Evolutionary conservation across 2,888 invertebrate genomes (phyloP).

Genomic region (Epinotia ramella): DNA sequence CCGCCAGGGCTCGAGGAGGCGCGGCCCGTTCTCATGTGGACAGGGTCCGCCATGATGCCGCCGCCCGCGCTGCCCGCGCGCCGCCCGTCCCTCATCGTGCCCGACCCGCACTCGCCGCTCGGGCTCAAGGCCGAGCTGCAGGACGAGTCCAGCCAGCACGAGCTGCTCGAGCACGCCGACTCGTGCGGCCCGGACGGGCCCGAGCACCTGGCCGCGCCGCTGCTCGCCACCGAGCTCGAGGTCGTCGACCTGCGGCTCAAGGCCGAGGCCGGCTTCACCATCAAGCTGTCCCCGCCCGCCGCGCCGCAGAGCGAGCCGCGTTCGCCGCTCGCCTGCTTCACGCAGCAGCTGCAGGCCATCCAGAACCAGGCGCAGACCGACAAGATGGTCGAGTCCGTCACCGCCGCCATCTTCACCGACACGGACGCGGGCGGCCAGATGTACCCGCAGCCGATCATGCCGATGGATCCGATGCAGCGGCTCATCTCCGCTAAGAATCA

Average conservation of each 20-base stretch:
- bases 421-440: slow-evolving; percentile 69
- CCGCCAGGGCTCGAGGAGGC: slow-evolving; percentile 67
- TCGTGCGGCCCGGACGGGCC: slow-evolving; percentile 64
- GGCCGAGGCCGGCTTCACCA: slow-evolving; percentile 80
- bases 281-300: slow-evolving; percentile 83
- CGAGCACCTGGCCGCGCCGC: slow-evolving; percentile 60
- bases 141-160: slow-evolving; percentile 89
- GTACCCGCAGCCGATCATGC: slow-evolving; percentile 59
- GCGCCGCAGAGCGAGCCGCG: slow-evolving; percentile 70
- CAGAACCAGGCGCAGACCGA: slow-evolving; percentile 82
- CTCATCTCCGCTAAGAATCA: slow-evolving; percentile 62
- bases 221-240: slow-evolving; percentile 77
- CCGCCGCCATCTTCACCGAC: slow-evolving; percentile 81
- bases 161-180: slow-evolving; percentile 58
- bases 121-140: slow-evolving; percentile 87
- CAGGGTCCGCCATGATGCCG: slow-evolving; percentile 88
- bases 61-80: slow-evolving; percentile 88
- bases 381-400: slow-evolving; percentile 82
- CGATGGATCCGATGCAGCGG: slow-evolving; percentile 67
- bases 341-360: slow-evolving; percentile 78
- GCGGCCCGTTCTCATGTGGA: slow-evolving; percentile 70
- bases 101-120: slow-evolving; percentile 83
- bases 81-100: slow-evolving; percentile 86
- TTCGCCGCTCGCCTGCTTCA: slow-evolving; percentile 73
- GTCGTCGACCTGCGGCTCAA: slow-evolving; percentile 90